Conservation (phyloP, 2,888 invertebrate genomes). For the Nemapogon koenigi region DNA sequence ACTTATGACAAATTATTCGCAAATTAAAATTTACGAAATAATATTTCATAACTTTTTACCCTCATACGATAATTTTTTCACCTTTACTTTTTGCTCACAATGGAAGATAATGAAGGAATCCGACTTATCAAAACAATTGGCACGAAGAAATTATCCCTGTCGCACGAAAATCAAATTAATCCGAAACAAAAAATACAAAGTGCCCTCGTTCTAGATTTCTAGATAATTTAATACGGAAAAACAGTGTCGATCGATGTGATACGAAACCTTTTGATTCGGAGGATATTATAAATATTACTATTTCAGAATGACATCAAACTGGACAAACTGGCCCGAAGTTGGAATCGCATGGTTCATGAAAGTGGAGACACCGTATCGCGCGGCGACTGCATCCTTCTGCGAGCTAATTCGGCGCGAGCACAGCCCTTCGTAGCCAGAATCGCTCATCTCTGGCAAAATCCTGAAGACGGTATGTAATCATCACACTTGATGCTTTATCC, state of each 20-base stretch:
- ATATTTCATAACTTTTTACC: no score
- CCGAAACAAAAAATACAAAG: conserved; percentile 49
- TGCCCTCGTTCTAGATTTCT: conserved; percentile 50
- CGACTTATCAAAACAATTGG: neutral
- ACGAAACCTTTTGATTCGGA: conserved; percentile 42
- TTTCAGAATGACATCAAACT: conserved; percentile 44
- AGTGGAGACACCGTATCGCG: conserved; percentile 88
- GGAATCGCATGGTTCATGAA: conserved; percentile 87
- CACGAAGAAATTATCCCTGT: neutral
- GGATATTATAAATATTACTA: conserved; percentile 30
- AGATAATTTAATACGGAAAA: conserved; percentile 64
- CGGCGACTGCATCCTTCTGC: conserved; percentile 90
- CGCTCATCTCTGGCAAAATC: conserved; percentile 93
- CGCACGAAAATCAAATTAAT: conserved; percentile 21
- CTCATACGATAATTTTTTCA: no score
- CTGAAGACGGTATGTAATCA: conserved; percentile 78
- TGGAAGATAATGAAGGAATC: no score
- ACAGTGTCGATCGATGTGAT: conserved; percentile 60
- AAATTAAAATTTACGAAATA: no score
- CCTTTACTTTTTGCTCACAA: no score
- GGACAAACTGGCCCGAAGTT: conserved; percentile 80
- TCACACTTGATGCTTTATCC: no score
- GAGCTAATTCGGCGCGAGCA: conserved; percentile 85
- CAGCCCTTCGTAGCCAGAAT: conserved; percentile 93
- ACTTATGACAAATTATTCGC: no score